These are phyloP conservation scores for Andricus curvator DNA, from an alignment of 2,888 invertebrate species.

Conservation along the genomic window DNA sequence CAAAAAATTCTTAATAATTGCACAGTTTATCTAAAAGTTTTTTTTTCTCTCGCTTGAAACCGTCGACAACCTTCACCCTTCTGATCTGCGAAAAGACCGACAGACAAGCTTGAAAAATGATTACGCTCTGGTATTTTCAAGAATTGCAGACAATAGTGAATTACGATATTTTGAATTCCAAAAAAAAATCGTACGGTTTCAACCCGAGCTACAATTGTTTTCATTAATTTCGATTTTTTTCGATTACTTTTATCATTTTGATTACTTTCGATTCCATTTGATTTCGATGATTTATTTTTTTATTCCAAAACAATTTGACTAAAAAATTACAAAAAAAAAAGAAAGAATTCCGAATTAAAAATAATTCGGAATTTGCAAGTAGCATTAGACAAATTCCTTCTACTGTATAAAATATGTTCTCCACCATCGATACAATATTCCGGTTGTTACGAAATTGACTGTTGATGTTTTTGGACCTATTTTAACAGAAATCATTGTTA, in stretches of 20 bases:
- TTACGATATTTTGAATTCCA: neutral
- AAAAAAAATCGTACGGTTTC: neutral
- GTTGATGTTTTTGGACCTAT: constrained; percentile 61
- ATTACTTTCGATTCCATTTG: constrained; percentile 34
- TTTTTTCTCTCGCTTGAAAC: neutral
- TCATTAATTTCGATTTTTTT: constrained; percentile 40
- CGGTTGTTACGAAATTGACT: constrained; percentile 65
- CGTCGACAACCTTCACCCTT: constrained; percentile 18
- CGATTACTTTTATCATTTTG: constrained; percentile 40
- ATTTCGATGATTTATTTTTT: constrained; percentile 50
- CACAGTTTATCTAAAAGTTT: constrained; percentile 3
- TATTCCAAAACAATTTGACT: constrained; percentile 53
- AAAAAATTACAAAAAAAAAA: constrained; percentile 53
- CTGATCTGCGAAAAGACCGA: constrained; percentile 19
- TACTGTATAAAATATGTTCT: constrained; percentile 43
- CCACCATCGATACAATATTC: constrained; percentile 58
- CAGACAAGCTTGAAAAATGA: neutral
- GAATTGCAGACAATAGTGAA: constrained; percentile 18
- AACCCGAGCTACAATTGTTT: constrained; percentile 27
- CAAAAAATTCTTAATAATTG: neutral
- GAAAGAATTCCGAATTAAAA: constrained; percentile 36
- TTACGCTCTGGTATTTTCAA: neutral
- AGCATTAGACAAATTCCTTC: constrained; percentile 22
- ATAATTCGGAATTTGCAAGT: constrained; percentile 7
- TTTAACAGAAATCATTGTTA: constrained; percentile 68